Evolutionary conservation across 2,113 vertebrate species (phyloP).

Genomic region (Anolis carolinensis): DNA sequence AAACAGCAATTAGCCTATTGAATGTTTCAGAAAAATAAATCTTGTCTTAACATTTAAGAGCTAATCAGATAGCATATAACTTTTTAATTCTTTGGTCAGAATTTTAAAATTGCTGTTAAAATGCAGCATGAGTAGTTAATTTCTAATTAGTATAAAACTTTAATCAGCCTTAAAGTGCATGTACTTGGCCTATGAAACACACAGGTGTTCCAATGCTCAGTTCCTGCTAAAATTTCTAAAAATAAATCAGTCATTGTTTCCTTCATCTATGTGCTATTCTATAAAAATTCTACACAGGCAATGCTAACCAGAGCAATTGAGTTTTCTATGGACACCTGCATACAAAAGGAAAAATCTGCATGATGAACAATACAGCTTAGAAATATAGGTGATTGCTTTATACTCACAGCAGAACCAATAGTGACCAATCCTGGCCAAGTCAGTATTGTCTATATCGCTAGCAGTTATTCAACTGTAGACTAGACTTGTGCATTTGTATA

Average conservation of each 20-base stretch:
- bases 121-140: neutral
- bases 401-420: neutral
- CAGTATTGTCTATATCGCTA: neutral
- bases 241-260: neutral
- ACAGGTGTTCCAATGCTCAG: neutral
- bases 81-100: neutral
- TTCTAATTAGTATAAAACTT: slow-evolving; percentile 16
- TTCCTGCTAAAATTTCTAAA: neutral
- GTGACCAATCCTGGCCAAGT: neutral
- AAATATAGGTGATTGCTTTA: neutral
- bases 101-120: neutral
- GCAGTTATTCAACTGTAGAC: too few relatives aligned
- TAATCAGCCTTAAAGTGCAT: neutral
- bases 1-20: slow-evolving; percentile 31
- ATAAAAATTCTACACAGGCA: neutral
- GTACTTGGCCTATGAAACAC: neutral
- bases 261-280: neutral
- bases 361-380: neutral
- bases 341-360: neutral
- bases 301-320: neutral
- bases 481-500: too few relatives aligned
- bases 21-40: slow-evolving; percentile 51
- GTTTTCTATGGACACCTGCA: neutral
- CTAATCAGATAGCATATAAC: slow-evolving; percentile 9
- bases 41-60: slow-evolving; percentile 20